Percentiles rank a stretch among this genome's conserved stretches.
phyloP scores from a whole-genome alignment of 2,888 invertebrate species.

The Drosophila prolongata region DNA sequence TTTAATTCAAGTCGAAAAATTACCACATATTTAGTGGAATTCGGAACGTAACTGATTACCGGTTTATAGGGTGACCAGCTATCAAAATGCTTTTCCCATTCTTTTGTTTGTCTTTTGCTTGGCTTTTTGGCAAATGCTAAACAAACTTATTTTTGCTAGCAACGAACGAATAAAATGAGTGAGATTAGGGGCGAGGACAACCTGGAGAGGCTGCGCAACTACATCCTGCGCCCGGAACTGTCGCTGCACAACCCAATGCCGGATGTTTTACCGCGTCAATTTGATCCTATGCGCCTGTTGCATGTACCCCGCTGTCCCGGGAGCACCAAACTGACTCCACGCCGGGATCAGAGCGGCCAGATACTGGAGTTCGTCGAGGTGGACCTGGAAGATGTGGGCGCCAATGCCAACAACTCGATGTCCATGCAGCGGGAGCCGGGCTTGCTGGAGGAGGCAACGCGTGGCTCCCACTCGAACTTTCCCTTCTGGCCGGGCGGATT shows the following conservation, averaged over 20 bases:
- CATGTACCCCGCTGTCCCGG: conserved; percentile 75
- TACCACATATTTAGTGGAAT: not conserved
- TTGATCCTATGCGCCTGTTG: conserved; percentile 75
- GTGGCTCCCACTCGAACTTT: conserved; percentile 91
- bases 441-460: conserved; percentile 87
- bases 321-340: conserved; percentile 82
- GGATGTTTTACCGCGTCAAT: conserved; percentile 78
- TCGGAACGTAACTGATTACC: not conserved
- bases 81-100: not conserved
- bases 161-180: conserved; percentile 36
- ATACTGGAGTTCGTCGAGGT: conserved; percentile 89
- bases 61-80: conserved; percentile 15
- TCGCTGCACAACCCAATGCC: conserved; percentile 83
- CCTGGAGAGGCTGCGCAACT: conserved; percentile 69
- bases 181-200: conserved; percentile 56
- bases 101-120: conserved; percentile 3
- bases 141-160: not conserved
- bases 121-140: conserved; percentile 13
- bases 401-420: conserved; percentile 90
- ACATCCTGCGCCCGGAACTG: conserved; percentile 82
- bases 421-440: conserved; percentile 92
- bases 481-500: conserved; percentile 96
- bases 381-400: conserved; percentile 86
- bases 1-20: too few relatives aligned
- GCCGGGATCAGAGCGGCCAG: conserved; percentile 91